Base-by-base conservation (phyloP, 2,888 invertebrate genomes). In the Vesta saturnalis region DNA sequence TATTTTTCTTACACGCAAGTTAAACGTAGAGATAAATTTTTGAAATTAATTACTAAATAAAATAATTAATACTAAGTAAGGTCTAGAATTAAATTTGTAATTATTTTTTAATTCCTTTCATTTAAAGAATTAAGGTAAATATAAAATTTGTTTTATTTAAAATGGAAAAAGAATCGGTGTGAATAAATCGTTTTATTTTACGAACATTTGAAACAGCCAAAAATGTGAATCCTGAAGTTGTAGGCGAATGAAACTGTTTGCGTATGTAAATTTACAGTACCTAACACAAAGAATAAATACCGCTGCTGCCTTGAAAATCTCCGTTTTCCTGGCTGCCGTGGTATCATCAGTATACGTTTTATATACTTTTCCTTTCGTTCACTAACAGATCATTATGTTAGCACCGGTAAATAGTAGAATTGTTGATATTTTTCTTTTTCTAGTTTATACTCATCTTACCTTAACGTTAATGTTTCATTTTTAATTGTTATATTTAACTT, bases 271-370 rank as follows among this genome's bases (percentile, higher is more conserved):
- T 66, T 55, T 56, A 30, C 47, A 59, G 55, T 66, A 39, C 39
- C 39, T 39, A 66, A 66, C 66, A 66, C 60, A 46, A 65, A 65
- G 66, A 66, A 66, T 66, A 66, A 66, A 60, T 55, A 66, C 58
- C 49, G 30, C 15, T 52, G n/a, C n/a, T 21, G 52, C 47, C 49
- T 46, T 30, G 16, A 30, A 60, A 52, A 60, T 56, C 59, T 55
- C 39, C 43, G 57, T 30, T 58, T 63, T 64, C 58, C 49, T 35
- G 54, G 59, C 59, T 64, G 49, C 54, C 23, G 39, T 49, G 1
- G 58, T 59, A 39, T 64, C 54, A 54, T 54, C 54, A 43, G 54
- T 64, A 49, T 64, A 59, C 19, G 54, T 35, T 63, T 57, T 64
- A 47, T 23, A 47, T 14, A 14, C 16, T 64, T 63, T 58, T 14